A percentile compares a stretch with the other conserved stretches of the same genome.
Evolutionary conservation across 2,888 invertebrate species (phyloP).

Genomic region (Eristalinus sepulchralis): DNA sequence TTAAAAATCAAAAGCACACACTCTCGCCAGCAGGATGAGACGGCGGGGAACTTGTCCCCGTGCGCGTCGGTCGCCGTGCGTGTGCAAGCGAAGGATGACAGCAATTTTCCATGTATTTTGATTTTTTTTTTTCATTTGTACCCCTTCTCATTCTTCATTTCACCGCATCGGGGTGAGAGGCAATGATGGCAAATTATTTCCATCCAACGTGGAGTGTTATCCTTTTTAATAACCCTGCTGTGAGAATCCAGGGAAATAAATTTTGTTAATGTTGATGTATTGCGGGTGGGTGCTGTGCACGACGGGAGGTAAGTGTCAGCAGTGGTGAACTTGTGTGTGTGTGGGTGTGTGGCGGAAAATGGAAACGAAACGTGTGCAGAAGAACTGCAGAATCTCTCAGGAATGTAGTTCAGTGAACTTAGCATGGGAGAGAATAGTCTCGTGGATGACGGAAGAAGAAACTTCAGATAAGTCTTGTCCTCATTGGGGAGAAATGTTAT

Average conservation of each 20-base stretch:
- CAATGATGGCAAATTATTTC: not conserved
- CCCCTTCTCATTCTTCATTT: not conserved
- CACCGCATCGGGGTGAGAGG: not conserved
- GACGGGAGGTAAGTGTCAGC: not conserved
- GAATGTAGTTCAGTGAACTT: not conserved
- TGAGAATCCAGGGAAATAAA: slow-evolving; percentile 13
- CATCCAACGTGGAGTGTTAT: not conserved
- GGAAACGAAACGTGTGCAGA: not conserved
- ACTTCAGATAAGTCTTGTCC: too few relatives aligned
- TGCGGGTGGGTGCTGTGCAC: not conserved
- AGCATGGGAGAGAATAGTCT: not conserved
- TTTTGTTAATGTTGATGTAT: slow-evolving; percentile 8
- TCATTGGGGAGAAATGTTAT: too few relatives aligned
- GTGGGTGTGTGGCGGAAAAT: not conserved
- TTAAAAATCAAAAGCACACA: not conserved
- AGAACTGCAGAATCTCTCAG: not conserved
- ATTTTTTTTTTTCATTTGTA: not conserved
- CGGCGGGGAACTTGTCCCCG: not conserved
- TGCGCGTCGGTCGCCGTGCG: not conserved
- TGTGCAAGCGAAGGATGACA: not conserved
- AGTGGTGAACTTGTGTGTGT: not conserved
- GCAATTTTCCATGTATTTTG: not conserved
- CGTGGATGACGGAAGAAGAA: too few relatives aligned
- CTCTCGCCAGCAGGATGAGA: not conserved
- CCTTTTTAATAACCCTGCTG: slow-evolving; percentile 25